Evolutionary conservation across 2,888 invertebrate genomes (phyloP).

Genomic region (Heteromurus nitidus): DNA sequence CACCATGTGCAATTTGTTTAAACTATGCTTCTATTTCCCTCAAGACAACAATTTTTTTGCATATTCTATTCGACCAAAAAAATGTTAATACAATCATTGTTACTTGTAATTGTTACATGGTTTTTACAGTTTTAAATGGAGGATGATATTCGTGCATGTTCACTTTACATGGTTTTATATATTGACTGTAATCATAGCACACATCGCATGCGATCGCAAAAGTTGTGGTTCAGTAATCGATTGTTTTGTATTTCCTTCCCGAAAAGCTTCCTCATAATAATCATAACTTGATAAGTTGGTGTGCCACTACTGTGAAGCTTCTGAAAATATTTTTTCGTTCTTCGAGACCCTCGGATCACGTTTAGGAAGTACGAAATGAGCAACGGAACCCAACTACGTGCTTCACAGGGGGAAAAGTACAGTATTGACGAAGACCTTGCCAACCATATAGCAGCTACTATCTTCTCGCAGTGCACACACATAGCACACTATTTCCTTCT

Average conservation of each 20-base stretch:
- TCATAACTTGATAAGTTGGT: no score
- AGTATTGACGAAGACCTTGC: constrained; percentile 12
- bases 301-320: background rate
- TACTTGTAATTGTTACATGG: background rate
- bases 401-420: constrained; percentile 9
- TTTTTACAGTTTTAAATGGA: background rate
- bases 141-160: no score
- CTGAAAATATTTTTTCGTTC: background rate
- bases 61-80: background rate
- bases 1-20: background rate
- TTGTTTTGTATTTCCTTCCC: background rate
- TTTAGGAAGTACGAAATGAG: constrained; percentile 44
- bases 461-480: background rate
- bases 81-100: background rate
- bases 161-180: background rate
- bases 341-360: constrained; percentile 7
- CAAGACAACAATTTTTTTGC: background rate
- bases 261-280: no score
- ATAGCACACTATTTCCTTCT: background rate
- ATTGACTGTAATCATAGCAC: background rate
- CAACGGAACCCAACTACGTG: constrained; percentile 58
- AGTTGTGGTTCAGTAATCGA: constrained; percentile 11
- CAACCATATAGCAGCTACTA: constrained; percentile 24
- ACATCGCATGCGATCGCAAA: background rate
- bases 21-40: background rate